Base-by-base conservation (phyloP, 2,888 invertebrate species). In the Silvanus unidentatus region DNA sequence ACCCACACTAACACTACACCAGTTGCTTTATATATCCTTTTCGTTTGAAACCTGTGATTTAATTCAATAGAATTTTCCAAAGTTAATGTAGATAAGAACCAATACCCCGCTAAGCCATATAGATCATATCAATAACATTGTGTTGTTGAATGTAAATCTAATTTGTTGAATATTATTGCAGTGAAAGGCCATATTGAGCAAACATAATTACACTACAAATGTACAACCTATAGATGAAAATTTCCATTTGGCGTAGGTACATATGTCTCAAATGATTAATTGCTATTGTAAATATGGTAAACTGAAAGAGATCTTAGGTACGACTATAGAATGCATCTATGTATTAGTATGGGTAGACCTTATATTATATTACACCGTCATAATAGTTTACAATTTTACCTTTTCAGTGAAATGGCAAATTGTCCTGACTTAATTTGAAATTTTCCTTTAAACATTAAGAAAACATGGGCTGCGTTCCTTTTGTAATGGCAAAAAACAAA, bases 371-470 rank as follows among this genome's bases (percentile, higher is more conserved):
- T n/a, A n/a, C n/a, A n/a, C n/a, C n/a, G n/a, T n/a, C n/a, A n/a
- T n/a, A n/a, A n/a, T n/a, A n/a, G 37, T 37, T 9, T 37, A 12
- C 37, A 12, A 9, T 37, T 37, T 37, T 37, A 37, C 37, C 37
- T 37, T 37, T 9, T 37, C 37, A 13, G 37, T 37, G 13, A 11
- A 37, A 37, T 37, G 3, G 37, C 37, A 37, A 37, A 37, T 37
- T 37, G 37, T 37, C 37, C 37, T 16, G 12, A 37, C 13, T 37
- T 37, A 37, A 37, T 37, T 37, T 37, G 14, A 13, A 15, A 37
- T 37, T 37, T 37, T 37, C 37, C 15, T 37, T 9, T n/a, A 22
- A 22, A 22, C 22, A 22, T 22, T 22, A 32, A 32, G 32, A n/a
- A 37, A 37, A 16, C 37, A 12, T 32, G 37, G 16, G 37, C 37